These are phyloP conservation scores for Podarcis raffonei DNA, from an alignment of 2,113 vertebrate genomes.

Conservation along the genomic window DNA sequence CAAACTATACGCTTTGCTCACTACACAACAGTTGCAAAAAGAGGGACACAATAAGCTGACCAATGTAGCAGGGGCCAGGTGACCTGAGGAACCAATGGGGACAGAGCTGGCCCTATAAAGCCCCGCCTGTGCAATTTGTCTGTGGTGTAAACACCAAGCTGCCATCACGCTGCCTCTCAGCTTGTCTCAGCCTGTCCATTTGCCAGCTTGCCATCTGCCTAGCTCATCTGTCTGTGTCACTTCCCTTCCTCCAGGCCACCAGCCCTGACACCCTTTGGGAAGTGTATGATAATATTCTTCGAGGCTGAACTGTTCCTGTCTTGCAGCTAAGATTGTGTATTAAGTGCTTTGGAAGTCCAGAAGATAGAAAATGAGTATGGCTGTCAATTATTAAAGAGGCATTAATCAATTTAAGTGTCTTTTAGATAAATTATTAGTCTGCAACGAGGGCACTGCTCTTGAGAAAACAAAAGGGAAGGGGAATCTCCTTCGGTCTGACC, in stretches of 20 bases:
- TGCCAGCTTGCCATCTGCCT: not conserved
- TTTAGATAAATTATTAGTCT: constrained; percentile 23
- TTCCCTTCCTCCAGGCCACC: not conserved
- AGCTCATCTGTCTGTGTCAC: not conserved
- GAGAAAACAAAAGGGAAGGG: constrained; percentile 8
- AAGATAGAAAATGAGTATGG: constrained; percentile 16
- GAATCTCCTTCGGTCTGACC: not conserved
- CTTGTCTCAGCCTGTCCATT: not conserved
- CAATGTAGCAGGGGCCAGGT: not conserved
- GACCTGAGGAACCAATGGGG: not conserved
- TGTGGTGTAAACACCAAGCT: not conserved
- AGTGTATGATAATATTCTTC: not conserved
- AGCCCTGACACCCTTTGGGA: not conserved
- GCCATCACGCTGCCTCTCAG: not conserved
- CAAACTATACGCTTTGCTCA: not conserved
- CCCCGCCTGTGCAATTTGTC: not conserved
- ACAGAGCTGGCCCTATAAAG: not conserved
- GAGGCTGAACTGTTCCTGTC: not conserved
- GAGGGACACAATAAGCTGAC: too few species aligned
- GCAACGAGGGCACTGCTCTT: not conserved
- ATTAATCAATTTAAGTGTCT: constrained; percentile 18
- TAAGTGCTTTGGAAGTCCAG: constrained; percentile 11
- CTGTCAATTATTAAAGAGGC: constrained; percentile 22
- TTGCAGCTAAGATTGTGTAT: constrained; percentile 1
- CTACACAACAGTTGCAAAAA: not conserved